Evolutionary conservation across 2,888 invertebrate genomes (phyloP).

Genomic region (Sinhomidia bicolor): DNA sequence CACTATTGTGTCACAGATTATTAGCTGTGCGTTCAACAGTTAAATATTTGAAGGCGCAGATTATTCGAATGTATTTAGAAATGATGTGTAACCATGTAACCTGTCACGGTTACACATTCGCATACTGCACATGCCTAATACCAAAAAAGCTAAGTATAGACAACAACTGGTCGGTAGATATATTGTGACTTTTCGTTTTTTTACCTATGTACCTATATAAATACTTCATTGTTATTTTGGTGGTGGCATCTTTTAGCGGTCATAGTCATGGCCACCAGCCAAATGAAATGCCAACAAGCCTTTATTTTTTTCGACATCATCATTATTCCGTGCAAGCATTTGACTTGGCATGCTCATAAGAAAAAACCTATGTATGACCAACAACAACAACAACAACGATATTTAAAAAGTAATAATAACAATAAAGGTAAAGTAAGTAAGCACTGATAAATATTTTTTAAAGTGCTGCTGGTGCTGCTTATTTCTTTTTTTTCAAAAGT

Average conservation of each 20-base stretch:
- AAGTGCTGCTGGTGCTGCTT: not conserved
- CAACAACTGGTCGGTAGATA: not conserved
- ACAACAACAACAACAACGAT: not conserved
- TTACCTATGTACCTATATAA: not conserved
- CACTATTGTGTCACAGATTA: not conserved
- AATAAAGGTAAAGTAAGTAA: not conserved
- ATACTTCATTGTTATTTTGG: constrained; percentile 43
- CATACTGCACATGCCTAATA: not conserved
- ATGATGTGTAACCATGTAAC: constrained; percentile 33
- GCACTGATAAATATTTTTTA: constrained; percentile 7
- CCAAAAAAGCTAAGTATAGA: not conserved
- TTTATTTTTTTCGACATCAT: constrained; percentile 57
- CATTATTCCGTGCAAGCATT: constrained; percentile 58
- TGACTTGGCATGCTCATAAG: constrained; percentile 17
- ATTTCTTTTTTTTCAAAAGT: constrained; percentile 1
- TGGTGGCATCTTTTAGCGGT: constrained; percentile 70
- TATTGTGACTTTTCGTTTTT: not conserved
- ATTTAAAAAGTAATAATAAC: constrained; percentile 14
- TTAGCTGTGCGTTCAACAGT: no score
- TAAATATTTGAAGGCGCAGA: not conserved
- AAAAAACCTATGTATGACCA: not conserved
- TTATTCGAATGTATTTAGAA: not conserved
- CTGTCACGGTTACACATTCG: constrained; percentile 21
- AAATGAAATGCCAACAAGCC: constrained; percentile 70
- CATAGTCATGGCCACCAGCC: constrained; percentile 70